These are phyloP conservation scores for Sorex maritimensis DNA, from an alignment of 2,797 vertebrate genomes.

Conservation along the genomic window DNA sequence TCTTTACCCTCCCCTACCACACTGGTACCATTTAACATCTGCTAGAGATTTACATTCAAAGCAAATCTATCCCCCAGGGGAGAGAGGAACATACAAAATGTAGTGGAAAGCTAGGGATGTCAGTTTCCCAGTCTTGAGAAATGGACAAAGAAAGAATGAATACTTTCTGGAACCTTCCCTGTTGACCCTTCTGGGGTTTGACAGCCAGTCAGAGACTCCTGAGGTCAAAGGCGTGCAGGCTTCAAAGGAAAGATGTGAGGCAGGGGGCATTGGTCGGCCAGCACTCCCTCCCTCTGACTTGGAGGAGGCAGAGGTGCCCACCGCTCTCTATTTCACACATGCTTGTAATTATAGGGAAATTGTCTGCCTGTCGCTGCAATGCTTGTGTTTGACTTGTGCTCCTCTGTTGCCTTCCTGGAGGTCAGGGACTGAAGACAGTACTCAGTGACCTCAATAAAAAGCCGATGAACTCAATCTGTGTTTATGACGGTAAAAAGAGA, in stretches of 20 bases:
- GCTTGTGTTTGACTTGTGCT: too few species aligned
- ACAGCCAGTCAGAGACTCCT: neutral
- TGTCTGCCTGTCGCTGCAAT: neutral
- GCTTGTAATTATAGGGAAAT: slow-evolving; percentile 43
- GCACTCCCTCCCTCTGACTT: slow-evolving; percentile 69
- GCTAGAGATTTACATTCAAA: slow-evolving; percentile 74
- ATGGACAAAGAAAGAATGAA: slow-evolving; percentile 57
- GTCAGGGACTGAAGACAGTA: neutral
- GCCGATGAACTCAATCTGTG: neutral
- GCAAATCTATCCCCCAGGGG: slow-evolving; percentile 12
- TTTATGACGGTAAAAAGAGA: slow-evolving; percentile 40
- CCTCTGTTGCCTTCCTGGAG: neutral
- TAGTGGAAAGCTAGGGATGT: neutral
- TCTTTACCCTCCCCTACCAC: neutral
- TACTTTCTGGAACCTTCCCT: slow-evolving; percentile 8
- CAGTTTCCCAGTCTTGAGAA: slow-evolving; percentile 45
- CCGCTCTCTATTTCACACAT: neutral
- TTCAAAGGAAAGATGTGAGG: slow-evolving; percentile 82
- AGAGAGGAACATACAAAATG: neutral
- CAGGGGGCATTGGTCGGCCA: neutral
- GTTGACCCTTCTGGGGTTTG: neutral
- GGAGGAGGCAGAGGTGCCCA: slow-evolving; percentile 42
- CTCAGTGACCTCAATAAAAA: neutral
- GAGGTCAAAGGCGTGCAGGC: slow-evolving; percentile 47
- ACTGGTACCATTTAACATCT: slow-evolving; percentile 35